phyloP scores from a whole-genome alignment of 2,797 vertebrate genomes.

The Sylvilagus floridanus region DNA sequence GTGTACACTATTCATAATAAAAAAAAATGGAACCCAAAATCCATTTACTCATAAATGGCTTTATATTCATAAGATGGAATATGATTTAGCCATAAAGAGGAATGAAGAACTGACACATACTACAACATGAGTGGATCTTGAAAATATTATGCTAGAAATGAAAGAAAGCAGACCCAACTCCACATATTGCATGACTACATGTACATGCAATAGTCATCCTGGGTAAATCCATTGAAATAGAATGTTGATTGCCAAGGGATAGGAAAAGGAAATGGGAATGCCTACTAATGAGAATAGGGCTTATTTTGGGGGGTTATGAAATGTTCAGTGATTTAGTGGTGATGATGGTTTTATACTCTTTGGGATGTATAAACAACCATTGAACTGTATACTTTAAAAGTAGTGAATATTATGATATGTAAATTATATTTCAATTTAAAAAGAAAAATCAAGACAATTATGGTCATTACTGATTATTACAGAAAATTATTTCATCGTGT shows the following conservation, averaged over 20 bases:
- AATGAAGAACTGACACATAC: background rate
- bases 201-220: background rate
- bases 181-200: background rate
- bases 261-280: background rate
- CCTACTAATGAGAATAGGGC: background rate
- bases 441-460: background rate
- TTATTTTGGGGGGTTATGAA: constrained; percentile 24
- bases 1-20: background rate
- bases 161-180: background rate
- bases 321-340: background rate
- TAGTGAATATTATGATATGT: background rate
- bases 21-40: background rate
- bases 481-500: background rate
- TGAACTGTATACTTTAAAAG: background rate
- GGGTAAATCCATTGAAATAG: background rate
- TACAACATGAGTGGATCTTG: background rate
- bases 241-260: background rate
- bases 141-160: background rate
- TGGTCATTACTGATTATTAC: background rate
- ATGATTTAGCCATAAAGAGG: background rate
- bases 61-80: background rate
- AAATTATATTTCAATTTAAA: background rate
- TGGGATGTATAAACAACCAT: background rate
- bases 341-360: background rate
- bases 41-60: background rate